Evolutionary conservation across 2,113 vertebrate species (phyloP).

Genomic region (Pollimyrus isidori): DNA sequence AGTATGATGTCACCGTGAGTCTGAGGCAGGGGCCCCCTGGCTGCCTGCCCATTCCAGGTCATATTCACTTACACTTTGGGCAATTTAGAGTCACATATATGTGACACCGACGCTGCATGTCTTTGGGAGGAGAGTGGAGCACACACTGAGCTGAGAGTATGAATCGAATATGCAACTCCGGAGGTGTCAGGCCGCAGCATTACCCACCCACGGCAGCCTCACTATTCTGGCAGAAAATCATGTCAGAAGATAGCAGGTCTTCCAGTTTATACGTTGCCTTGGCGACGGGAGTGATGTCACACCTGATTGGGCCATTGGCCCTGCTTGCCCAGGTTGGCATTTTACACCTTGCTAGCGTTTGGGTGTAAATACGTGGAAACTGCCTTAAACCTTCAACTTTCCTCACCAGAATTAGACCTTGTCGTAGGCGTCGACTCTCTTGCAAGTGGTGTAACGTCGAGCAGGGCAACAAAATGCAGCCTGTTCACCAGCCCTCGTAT

Average conservation of each 20-base stretch:
- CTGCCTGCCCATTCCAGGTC: background rate
- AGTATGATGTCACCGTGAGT: background rate
- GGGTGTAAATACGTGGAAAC: background rate
- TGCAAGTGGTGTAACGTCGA: background rate
- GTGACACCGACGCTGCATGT: background rate
- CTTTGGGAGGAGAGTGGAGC: background rate
- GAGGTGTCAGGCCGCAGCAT: background rate
- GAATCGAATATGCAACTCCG: background rate
- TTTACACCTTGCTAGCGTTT: background rate
- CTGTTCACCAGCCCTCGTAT: background rate
- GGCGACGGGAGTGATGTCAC: background rate
- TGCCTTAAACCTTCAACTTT: background rate
- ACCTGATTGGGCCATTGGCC: background rate
- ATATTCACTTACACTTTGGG: background rate
- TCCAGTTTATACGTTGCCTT: background rate
- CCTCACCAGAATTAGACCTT: background rate
- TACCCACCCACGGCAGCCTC: background rate
- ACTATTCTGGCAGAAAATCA: background rate
- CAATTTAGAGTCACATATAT: background rate
- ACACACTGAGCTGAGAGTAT: background rate
- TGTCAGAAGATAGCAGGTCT: background rate
- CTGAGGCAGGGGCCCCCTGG: background rate
- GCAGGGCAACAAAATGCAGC: background rate
- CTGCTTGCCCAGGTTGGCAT: background rate
- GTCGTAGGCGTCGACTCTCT: background rate